Conservation (phyloP, 53 echinoderm and acorn worm species). For the Arbacia lixula region DNA sequence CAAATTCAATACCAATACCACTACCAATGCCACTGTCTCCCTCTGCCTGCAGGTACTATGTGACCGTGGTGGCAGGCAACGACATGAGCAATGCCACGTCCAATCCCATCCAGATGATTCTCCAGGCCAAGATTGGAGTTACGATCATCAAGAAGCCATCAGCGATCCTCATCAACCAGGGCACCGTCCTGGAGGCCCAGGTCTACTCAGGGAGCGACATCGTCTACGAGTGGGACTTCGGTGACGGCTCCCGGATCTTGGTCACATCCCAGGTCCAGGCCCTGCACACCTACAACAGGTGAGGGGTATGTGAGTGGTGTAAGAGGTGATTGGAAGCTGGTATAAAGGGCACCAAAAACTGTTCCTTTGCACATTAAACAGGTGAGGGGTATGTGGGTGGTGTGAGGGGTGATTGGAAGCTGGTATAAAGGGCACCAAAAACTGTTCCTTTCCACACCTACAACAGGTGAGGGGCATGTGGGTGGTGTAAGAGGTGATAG, state of each 20-base stretch:
- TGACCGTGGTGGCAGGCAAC: constrained; percentile 82
- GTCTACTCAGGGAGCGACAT: constrained; percentile 74
- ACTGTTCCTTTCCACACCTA: constrained; percentile 70
- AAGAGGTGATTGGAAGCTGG: too few relatives aligned
- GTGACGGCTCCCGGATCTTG: constrained; percentile 64
- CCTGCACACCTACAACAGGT: constrained; percentile 78
- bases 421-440: too few relatives aligned
- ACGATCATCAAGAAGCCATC: constrained; percentile 52
- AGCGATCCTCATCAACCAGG: constrained; percentile 54
- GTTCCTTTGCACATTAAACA: too few relatives aligned
- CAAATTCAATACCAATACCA: too few relatives aligned
- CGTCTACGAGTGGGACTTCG: constrained; percentile 81
- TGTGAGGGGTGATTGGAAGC: too few relatives aligned
- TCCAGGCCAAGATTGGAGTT: constrained; percentile 64
- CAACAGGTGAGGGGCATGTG: constrained; percentile 74
- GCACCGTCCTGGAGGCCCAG: constrained; percentile 59
- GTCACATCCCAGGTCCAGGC: constrained; percentile 16
- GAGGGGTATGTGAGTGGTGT: too few relatives aligned
- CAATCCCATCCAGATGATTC: constrained; percentile 66
- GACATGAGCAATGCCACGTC: constrained; percentile 82
- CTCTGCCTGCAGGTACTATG: constrained; percentile 61
- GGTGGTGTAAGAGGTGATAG: too few relatives aligned
- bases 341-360: too few relatives aligned
- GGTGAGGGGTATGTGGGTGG: too few relatives aligned
- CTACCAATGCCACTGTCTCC: too few relatives aligned